These are phyloP conservation scores for Sitodiplosis mosellana DNA, from an alignment of 1,140 invertebrate species.

Conservation along the genomic window DNA sequence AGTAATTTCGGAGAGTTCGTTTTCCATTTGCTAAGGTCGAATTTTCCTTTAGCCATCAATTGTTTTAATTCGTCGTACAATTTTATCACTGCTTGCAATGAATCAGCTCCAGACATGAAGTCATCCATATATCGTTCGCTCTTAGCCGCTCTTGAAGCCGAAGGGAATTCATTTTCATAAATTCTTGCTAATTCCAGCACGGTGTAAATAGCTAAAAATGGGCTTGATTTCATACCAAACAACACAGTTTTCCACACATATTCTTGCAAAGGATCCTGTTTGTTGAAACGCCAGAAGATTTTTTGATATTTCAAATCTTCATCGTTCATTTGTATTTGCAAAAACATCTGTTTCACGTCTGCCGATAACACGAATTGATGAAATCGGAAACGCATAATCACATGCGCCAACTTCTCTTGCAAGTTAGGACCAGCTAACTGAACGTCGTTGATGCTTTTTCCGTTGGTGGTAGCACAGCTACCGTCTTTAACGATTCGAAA, in stretches of 20 bases:
- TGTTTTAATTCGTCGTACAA: background rate
- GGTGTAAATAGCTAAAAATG: slow-evolving; percentile 16
- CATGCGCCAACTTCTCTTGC: slow-evolving; percentile 2
- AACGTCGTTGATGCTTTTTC: slow-evolving; percentile 8
- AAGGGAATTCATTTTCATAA: slow-evolving; percentile 9
- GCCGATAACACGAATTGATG: slow-evolving; percentile 1
- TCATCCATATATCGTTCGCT: slow-evolving; percentile 14
- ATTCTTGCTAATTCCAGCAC: slow-evolving; percentile 19
- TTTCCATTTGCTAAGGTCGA: slow-evolving; percentile 8
- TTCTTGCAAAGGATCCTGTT: background rate
- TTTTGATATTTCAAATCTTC: slow-evolving; percentile 4
- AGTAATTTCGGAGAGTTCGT: slow-evolving; percentile 11
- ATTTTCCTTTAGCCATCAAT: background rate
- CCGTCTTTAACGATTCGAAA: background rate
- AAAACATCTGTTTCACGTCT: slow-evolving; percentile 9
- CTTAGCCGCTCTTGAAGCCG: slow-evolving; percentile 4
- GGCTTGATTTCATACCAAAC: slow-evolving; percentile 15
- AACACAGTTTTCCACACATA: slow-evolving; percentile 8
- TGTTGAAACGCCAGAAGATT: slow-evolving; percentile 6
- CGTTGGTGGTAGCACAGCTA: slow-evolving; percentile 3
- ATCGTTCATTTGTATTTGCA: slow-evolving; percentile 2
- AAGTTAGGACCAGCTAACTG: slow-evolving; percentile 4
- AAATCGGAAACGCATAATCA: slow-evolving; percentile 3
- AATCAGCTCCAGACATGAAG: slow-evolving; percentile 10
- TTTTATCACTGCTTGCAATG: slow-evolving; percentile 9